Evolutionary conservation across 1,140 invertebrate genomes (phyloP), one percentile per base, ranked within the genome.

Genomic region (Drosophila erecta): DNA sequence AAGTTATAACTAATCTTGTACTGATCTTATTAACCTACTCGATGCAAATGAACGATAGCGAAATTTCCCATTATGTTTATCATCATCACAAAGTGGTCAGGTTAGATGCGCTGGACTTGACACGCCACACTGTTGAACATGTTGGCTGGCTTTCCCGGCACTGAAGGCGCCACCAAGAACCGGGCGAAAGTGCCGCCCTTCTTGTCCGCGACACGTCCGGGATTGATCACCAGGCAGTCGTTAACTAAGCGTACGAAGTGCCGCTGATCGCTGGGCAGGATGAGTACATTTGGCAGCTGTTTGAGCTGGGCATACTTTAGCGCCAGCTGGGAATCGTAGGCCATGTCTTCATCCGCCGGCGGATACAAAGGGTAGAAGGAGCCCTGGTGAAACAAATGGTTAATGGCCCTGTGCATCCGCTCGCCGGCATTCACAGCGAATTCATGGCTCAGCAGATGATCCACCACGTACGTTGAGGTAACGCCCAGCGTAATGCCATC

Each of bases 331-430:
- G 94, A 94, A 92, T 98, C 97, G 35, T 73, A 90, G 4, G 96
- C 79, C 75, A 94, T 94, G 10, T 96, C 89, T 49, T 95, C 94
- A 66, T 94, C 93, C 24, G 93, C 91, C n/a, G 96, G 94, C 59
- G 97, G 96, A 92, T 95, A 96, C 11, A 98, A 84, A 12, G 97
- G 97, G 92, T 97, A 97, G 89, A 96, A 97, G 78, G 94, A 95
- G 70, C 95, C 94, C 93, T 98, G 97, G 56, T 93, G 91, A 30
- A 98, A 87, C 27, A 98, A 83, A 90, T 98, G 96, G 41, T 94
- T 94, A 22, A 95, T 95, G 22, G 96, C 84, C 12, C 96, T 94
- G 38, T 94, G 93, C 57, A 97, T 92, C 70, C 96, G 94, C 83
- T 97, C 96, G 69, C 93, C 90, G 5, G 79, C 91, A 69, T 91